Percentiles rank a stretch among this genome's conserved stretches.
Conservation (phyloP, 2,113 vertebrate genomes). For the Crypturellus undulatus region DNA sequence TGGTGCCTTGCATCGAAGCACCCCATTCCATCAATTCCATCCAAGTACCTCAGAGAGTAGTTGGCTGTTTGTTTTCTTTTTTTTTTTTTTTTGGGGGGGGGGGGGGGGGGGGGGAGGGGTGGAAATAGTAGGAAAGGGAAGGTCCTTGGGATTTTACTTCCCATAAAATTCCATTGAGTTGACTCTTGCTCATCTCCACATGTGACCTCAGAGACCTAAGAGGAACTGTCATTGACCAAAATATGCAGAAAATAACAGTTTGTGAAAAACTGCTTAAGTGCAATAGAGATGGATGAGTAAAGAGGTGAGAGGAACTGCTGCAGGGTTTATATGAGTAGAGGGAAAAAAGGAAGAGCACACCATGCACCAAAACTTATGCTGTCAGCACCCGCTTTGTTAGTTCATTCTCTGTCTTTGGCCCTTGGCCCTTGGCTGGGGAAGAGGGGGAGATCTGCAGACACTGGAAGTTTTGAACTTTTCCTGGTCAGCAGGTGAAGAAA, state of each 20-base stretch:
- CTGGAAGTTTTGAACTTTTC: neutral
- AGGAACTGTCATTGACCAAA: neutral
- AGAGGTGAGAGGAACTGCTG: neutral
- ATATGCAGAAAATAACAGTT: neutral
- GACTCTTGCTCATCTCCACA: rapidly evolving
- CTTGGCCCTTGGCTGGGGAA: no score
- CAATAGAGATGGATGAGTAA: neutral
- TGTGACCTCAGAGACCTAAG: neutral
- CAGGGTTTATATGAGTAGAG: rapidly evolving
- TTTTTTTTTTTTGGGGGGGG: no score
- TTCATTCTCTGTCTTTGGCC: neutral
- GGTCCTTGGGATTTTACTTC: neutral
- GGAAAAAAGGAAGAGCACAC: neutral
- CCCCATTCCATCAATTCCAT: neutral
- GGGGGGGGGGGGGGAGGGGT: no score
- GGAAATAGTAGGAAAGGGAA: neutral
- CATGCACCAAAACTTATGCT: neutral
- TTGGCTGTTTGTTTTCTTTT: neutral
- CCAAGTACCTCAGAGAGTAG: neutral
- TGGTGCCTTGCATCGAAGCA: neutral
- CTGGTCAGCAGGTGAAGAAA: neutral
- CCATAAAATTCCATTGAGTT: neutral
- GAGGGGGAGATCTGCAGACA: neutral
- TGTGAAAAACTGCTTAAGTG: rapidly evolving
- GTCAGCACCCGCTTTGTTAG: neutral